phyloP scores from a whole-genome alignment of 2,797 vertebrate species.

The Philypnodon macrostomus region DNA sequence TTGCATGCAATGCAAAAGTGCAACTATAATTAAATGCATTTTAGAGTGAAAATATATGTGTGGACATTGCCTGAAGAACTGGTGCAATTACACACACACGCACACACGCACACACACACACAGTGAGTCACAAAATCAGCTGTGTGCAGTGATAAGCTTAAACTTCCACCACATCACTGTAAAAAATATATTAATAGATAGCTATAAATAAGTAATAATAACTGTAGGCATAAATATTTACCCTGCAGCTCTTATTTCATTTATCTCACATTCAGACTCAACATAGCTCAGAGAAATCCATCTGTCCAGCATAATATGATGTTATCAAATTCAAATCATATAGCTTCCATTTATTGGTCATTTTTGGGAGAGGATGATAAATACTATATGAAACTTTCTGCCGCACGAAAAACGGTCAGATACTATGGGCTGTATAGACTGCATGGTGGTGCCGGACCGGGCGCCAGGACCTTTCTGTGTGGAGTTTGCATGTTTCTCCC shows the following conservation, averaged over 20 bases:
- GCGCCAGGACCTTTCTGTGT: no score
- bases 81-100: slow-evolving; percentile 20
- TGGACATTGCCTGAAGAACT: slow-evolving; percentile 18
- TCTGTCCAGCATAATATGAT: not conserved
- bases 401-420: no score
- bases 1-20: no score
- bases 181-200: slow-evolving; percentile 31
- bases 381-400: no score
- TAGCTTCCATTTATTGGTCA: not conserved
- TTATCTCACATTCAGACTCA: slow-evolving; percentile 4
- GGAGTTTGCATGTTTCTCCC: no score
- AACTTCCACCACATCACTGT: slow-evolving; percentile 17
- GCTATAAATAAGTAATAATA: slow-evolving; percentile 32
- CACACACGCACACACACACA: slow-evolving; percentile 12
- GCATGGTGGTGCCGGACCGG: no score
- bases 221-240: slow-evolving; percentile 20
- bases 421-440: no score
- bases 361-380: no score
- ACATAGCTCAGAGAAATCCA: not conserved
- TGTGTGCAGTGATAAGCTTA: slow-evolving; percentile 40
- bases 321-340: not conserved
- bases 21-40: not conserved
- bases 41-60: not conserved
- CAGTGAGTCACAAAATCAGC: slow-evolving; percentile 33
- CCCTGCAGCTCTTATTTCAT: slow-evolving; percentile 1